A percentile compares a stretch with the other conserved stretches of the same genome.
These are phyloP conservation scores for Torymus texanus DNA, from an alignment of 2,888 invertebrate genomes.

Conservation along the genomic window DNA sequence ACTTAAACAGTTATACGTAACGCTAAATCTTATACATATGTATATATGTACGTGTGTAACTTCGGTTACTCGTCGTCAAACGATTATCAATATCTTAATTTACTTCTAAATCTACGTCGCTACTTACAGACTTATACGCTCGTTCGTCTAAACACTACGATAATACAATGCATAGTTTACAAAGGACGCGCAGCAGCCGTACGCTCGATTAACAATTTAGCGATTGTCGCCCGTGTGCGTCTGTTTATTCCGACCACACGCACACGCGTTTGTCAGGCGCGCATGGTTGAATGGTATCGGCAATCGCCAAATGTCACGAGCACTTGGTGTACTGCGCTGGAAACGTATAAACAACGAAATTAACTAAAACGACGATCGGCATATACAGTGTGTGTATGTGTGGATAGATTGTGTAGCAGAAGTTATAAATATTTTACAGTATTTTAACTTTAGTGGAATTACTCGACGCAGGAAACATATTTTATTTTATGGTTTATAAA, in stretches of 20 bases:
- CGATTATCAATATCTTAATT: background rate
- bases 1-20: background rate
- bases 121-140: slow-evolving; percentile 15
- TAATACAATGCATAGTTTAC: slow-evolving; percentile 32
- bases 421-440: slow-evolving; percentile 23
- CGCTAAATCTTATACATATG: background rate
- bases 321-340: background rate
- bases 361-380: background rate
- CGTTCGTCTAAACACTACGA: slow-evolving; percentile 13
- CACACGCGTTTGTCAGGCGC: background rate
- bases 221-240: background rate
- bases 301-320: slow-evolving; percentile 17
- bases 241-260: background rate
- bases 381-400: background rate
- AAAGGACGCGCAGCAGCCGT: background rate
- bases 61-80: slow-evolving; percentile 3
- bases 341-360: slow-evolving; percentile 5
- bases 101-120: slow-evolving; percentile 10
- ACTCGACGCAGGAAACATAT: slow-evolving; percentile 8
- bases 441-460: slow-evolving; percentile 39
- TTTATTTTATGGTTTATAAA: slow-evolving; percentile 6
- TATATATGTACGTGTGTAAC: too few species aligned
- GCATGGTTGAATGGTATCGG: background rate
- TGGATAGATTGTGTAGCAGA: background rate
- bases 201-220: slow-evolving; percentile 11